Percentiles rank a stretch among this genome's conserved stretches.
phyloP scores from a whole-genome alignment of 2,888 invertebrate genomes.

The Dryococelus australis region DNA sequence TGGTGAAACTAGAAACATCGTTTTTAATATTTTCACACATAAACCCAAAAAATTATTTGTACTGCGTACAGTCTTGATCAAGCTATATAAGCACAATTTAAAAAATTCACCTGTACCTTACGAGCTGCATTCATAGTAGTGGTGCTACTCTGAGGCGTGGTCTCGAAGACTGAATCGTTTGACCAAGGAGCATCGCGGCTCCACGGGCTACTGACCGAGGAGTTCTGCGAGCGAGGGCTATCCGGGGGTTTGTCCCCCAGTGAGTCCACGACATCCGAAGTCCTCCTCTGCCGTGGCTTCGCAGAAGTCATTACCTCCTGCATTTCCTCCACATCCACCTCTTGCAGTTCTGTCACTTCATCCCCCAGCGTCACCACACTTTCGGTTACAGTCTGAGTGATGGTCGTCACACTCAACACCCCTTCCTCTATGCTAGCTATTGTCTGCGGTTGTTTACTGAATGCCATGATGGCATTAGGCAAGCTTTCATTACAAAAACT shows the following conservation, averaged over 20 bases:
- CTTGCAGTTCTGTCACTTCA: neutral
- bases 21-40: too few species aligned
- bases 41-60: too few species aligned
- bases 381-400: neutral
- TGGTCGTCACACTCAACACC: neutral
- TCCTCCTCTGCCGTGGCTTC: conserved; percentile 32
- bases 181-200: conserved; percentile 11
- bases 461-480: neutral
- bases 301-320: neutral
- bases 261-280: conserved; percentile 41
- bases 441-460: neutral
- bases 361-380: neutral
- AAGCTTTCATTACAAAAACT: neutral
- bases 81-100: too few species aligned
- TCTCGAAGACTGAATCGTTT: neutral
- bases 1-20: too few species aligned
- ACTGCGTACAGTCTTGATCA: too few species aligned
- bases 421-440: neutral
- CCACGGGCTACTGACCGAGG: neutral
- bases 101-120: neutral
- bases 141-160: neutral
- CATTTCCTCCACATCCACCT: neutral
- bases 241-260: conserved; percentile 26
- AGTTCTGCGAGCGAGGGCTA: conserved; percentile 13
- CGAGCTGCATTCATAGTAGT: neutral